Percentiles rank a stretch among this genome's conserved stretches.
Evolutionary conservation across 2,113 vertebrate species (phyloP).

Genomic region (Xenotilapia caudafasciata): DNA sequence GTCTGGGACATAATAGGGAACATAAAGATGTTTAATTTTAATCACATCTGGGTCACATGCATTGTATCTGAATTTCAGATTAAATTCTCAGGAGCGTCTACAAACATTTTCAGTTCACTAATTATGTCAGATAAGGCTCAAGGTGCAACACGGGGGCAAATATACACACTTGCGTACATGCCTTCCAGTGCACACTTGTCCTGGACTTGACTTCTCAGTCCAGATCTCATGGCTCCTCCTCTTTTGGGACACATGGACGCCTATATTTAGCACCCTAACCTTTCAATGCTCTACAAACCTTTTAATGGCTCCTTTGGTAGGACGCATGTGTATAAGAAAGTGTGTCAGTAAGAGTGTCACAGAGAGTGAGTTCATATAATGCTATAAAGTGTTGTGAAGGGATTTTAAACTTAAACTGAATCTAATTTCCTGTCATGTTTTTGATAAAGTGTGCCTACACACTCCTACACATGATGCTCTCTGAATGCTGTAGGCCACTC

Average conservation of each 20-base stretch:
- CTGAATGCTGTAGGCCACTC: not conserved
- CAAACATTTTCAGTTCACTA: not conserved
- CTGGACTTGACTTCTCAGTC: conserved; percentile 18
- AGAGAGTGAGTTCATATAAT: not conserved
- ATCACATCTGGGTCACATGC: not conserved
- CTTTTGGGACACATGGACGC: conserved; percentile 26
- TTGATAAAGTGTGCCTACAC: not conserved
- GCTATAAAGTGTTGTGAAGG: not conserved
- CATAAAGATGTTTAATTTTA: not conserved
- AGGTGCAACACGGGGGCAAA: not conserved
- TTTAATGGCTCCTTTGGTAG: not conserved
- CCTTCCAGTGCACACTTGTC: not conserved
- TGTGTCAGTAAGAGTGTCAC: not conserved
- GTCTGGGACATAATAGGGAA: not conserved
- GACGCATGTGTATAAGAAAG: not conserved
- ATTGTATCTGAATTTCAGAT: not conserved
- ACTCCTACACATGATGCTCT: not conserved
- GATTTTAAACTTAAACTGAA: not conserved
- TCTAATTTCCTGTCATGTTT: not conserved
- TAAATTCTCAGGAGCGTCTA: not conserved
- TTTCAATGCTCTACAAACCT: conserved; percentile 45
- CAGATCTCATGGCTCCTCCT: not conserved
- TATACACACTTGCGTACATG: not conserved
- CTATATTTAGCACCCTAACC: conserved; percentile 65
- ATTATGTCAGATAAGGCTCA: not conserved